These are phyloP conservation scores for Phrynocephalus guinanensis DNA, from an alignment of 2,797 vertebrate species.

Conservation along the genomic window DNA sequence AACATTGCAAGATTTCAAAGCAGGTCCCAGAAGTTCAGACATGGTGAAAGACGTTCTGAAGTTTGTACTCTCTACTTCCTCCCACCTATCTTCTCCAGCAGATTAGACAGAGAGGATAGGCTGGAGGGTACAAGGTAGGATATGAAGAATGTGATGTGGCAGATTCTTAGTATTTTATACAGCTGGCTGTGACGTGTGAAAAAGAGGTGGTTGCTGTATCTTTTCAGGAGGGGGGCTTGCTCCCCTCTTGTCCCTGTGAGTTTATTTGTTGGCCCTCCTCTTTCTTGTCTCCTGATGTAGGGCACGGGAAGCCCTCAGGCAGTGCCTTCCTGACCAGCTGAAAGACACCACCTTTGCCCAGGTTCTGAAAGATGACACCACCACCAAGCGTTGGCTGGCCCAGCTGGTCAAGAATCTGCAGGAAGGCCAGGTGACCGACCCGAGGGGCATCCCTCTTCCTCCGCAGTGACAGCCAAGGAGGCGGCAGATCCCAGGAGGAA, in stretches of 20 bases:
- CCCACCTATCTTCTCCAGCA: neutral
- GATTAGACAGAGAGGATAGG: neutral
- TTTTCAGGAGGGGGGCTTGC: constrained; percentile 46
- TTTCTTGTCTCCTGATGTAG: constrained; percentile 83
- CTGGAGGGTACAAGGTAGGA: neutral
- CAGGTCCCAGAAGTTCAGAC: no score
- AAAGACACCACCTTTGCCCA: constrained; percentile 98
- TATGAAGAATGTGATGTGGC: neutral
- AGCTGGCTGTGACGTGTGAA: neutral
- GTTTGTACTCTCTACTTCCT: neutral
- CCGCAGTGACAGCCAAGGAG: constrained; percentile 84
- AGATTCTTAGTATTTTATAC: no score
- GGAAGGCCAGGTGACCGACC: constrained; percentile 96
- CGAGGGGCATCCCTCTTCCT: constrained; percentile 93
- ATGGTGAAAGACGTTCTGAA: neutral
- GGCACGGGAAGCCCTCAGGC: constrained; percentile 96
- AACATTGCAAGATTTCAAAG: no score
- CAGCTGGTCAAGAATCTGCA: constrained; percentile 98
- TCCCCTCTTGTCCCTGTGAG: constrained; percentile 71
- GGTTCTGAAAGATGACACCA: constrained; percentile 98
- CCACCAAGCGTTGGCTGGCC: constrained; percentile 98
- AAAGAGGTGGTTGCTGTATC: neutral
- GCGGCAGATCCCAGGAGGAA: constrained; percentile 68
- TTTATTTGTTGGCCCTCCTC: constrained; percentile 80
- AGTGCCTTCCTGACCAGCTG: constrained; percentile 98